Evolutionary conservation across 2,888 invertebrate species (phyloP).

Genomic region (Asteroscopus sphinx): DNA sequence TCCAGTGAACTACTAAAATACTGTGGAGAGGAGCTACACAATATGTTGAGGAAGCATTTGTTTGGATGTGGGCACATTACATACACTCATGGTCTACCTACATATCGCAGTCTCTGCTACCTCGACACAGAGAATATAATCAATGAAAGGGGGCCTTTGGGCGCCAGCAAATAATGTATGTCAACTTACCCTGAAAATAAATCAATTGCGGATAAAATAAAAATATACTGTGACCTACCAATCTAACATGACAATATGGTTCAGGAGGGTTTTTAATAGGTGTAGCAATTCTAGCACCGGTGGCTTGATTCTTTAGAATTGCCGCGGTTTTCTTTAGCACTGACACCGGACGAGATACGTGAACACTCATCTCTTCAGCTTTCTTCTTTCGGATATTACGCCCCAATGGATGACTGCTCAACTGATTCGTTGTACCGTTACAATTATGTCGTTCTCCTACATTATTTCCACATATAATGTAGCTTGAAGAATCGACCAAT

Average conservation of each 20-base stretch:
- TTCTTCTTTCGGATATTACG: constrained; percentile 14
- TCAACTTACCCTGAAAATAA: too few species aligned
- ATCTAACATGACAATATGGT: constrained; percentile 44
- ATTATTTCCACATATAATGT: constrained; percentile 10
- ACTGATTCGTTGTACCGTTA: neutral
- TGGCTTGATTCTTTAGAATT: constrained; percentile 26
- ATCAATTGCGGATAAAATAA: too few species aligned
- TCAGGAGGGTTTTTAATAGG: constrained; percentile 16
- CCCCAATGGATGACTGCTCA: constrained; percentile 28
- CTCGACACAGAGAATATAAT: too few species aligned
- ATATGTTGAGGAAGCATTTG: too few species aligned
- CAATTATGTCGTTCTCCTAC: neutral
- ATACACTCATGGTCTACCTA: too few species aligned
- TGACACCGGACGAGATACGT: constrained; percentile 20
- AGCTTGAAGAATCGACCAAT: constrained; percentile 42
- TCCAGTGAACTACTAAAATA: too few species aligned
- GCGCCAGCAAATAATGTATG: too few species aligned
- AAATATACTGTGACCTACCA: too few species aligned
- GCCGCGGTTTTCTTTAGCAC: constrained; percentile 29
- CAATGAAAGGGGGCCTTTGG: too few species aligned
- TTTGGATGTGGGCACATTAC: too few species aligned
- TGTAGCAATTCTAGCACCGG: neutral
- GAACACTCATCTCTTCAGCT: constrained; percentile 17
- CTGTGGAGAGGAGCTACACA: too few species aligned
- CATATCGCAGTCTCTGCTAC: too few species aligned